phyloP scores from a whole-genome alignment of 2,113 vertebrate genomes.

The Neofelis nebulosa region DNA sequence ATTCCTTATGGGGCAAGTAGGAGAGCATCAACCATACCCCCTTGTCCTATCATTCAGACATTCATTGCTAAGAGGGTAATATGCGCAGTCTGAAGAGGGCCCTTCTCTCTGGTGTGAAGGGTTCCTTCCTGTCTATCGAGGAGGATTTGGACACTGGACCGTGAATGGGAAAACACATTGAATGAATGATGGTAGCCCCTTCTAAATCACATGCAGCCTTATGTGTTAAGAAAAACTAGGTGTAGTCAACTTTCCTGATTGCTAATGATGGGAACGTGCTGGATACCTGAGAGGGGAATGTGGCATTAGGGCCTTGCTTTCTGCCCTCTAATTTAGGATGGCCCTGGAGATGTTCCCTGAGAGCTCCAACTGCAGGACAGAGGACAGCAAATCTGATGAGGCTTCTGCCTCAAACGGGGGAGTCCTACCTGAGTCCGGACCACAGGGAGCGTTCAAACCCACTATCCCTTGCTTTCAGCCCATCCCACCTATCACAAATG shows the following conservation, averaged over 20 bases:
- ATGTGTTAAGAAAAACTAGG: not conserved
- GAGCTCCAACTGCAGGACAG: not conserved
- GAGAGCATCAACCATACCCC: not conserved
- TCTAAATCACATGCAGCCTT: not conserved
- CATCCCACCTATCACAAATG: no score
- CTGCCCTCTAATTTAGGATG: not conserved
- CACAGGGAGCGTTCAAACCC: not conserved
- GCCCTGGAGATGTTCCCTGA: not conserved
- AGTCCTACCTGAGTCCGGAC: not conserved
- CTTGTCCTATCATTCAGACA: not conserved
- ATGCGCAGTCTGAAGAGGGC: not conserved
- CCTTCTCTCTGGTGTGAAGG: not conserved
- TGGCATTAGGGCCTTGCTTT: not conserved
- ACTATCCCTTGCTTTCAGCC: not conserved
- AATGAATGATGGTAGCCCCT: not conserved
- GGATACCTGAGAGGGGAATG: not conserved
- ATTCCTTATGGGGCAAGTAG: not conserved
- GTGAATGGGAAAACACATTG: not conserved
- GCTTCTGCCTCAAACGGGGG: not conserved
- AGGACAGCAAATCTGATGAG: not conserved
- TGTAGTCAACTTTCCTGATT: not conserved
- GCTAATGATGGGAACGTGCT: not conserved
- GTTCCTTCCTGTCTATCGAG: not conserved
- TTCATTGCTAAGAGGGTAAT: not conserved
- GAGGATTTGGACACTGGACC: not conserved